These are phyloP conservation scores for Torymus tubicola DNA, from an alignment of 2,888 invertebrate species.

Conservation along the genomic window DNA sequence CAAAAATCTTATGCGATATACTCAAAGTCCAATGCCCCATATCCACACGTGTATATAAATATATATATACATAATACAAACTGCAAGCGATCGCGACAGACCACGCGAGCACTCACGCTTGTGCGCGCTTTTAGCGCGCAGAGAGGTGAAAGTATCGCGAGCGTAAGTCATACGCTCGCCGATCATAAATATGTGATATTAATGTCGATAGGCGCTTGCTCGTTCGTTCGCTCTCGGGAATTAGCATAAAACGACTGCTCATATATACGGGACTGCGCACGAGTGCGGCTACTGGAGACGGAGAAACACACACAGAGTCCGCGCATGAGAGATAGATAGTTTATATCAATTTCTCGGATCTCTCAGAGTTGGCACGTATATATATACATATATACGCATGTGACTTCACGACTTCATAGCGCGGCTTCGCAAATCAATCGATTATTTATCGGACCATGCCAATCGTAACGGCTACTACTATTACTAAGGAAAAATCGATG, in stretches of 20 bases:
- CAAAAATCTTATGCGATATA: no score
- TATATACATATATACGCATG: constrained; percentile 44
- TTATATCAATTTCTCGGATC: constrained; percentile 67
- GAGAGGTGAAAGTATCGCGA: constrained; percentile 72
- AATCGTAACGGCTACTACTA: not conserved
- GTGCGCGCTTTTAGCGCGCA: no score
- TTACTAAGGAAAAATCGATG: constrained; percentile 8
- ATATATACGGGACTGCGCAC: constrained; percentile 45
- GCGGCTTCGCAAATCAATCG: constrained; percentile 71
- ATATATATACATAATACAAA: no score
- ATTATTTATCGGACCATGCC: constrained; percentile 57
- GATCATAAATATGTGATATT: constrained; percentile 76
- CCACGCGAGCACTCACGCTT: no score
- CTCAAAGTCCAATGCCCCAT: no score
- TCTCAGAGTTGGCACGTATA: constrained; percentile 33
- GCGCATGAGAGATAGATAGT: constrained; percentile 58
- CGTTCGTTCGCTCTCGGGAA: constrained; percentile 57
- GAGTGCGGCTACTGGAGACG: constrained; percentile 38
- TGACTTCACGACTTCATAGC: constrained; percentile 69
- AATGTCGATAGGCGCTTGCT: constrained; percentile 70
- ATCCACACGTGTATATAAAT: no score
- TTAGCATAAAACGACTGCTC: constrained; percentile 71
- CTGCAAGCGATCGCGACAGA: no score
- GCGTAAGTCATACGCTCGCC: constrained; percentile 73
- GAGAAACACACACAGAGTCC: constrained; percentile 22